A percentile compares a stretch with the other conserved stretches of the same genome.
Evolutionary conservation across 1,140 invertebrate species (phyloP).

Genomic region (Drosophila triauraria): DNA sequence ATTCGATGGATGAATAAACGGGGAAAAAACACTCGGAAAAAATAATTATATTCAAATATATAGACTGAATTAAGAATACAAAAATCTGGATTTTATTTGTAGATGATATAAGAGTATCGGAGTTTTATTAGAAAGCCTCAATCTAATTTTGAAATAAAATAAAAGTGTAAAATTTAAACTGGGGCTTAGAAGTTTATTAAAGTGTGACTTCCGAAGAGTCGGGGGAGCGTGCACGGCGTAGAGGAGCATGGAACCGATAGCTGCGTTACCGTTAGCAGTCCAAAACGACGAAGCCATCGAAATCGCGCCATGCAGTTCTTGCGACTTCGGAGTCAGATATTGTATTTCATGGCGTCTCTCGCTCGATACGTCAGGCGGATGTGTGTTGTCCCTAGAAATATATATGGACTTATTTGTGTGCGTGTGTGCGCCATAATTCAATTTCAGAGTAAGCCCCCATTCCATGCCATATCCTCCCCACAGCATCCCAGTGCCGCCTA

Average conservation of each 20-base stretch:
- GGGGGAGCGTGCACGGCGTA: neutral
- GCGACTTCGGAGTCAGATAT: constrained; percentile 71
- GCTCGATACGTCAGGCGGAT: constrained; percentile 74
- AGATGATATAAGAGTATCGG: accelerated
- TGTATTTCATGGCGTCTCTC: constrained; percentile 76
- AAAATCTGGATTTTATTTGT: no score
- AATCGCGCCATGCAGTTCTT: constrained; percentile 71
- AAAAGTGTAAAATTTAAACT: neutral
- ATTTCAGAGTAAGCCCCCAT: constrained; percentile 63
- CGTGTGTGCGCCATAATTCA: constrained; percentile 70
- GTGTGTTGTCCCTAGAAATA: neutral
- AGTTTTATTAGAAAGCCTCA: no score
- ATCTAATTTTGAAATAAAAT: neutral
- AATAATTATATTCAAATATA: neutral
- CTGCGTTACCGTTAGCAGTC: constrained; percentile 61
- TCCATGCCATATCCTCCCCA: neutral
- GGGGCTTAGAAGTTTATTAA: no score
- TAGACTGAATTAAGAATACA: neutral
- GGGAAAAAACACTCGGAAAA: neutral
- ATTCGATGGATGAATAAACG: constrained; percentile 38
- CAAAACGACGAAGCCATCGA: constrained; percentile 61
- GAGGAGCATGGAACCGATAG: neutral
- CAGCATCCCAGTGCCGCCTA: constrained; percentile 1
- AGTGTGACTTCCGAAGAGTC: neutral
- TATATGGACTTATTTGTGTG: constrained; percentile 1